Conservation (phyloP, 2,888 invertebrate genomes). For the Lissonota sp. region DNA sequence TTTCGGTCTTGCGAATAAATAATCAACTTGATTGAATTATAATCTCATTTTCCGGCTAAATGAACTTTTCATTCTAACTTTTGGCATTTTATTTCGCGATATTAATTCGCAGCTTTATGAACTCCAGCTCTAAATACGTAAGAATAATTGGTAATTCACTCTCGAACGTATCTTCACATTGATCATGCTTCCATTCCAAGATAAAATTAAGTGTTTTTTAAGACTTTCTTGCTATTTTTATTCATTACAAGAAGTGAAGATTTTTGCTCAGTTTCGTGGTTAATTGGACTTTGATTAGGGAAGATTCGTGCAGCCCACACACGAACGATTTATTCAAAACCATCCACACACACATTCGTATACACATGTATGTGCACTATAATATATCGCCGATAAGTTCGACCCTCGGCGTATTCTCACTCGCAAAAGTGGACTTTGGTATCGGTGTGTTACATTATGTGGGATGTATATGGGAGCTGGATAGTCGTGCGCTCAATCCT, state of each 20-base stretch:
- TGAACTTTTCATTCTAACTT: too few species aligned
- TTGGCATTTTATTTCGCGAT: too few species aligned
- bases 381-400: slow-evolving; percentile 26
- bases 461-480: slow-evolving; percentile 17
- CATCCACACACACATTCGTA: background rate
- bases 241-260: background rate
- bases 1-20: too few species aligned
- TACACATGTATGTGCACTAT: background rate
- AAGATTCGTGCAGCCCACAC: background rate
- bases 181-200: too few species aligned
- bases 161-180: too few species aligned
- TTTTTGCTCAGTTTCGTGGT: background rate
- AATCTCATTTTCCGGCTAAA: too few species aligned
- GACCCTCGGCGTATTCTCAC: slow-evolving; percentile 53
- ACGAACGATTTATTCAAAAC: slow-evolving; percentile 18
- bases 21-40: too few species aligned
- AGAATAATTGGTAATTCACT: too few species aligned
- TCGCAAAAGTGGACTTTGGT: slow-evolving; percentile 2
- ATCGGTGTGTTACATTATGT: slow-evolving; percentile 1
- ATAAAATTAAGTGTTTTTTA: too few species aligned
- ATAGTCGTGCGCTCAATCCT: slow-evolving; percentile 66
- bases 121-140: too few species aligned
- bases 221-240: background rate
- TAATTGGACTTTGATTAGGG: slow-evolving; percentile 10
- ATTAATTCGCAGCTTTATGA: too few species aligned